Percentiles rank a stretch among this genome's conserved stretches.
Evolutionary conservation across 1,140 invertebrate genomes (phyloP).

Genomic region (Hylyphantes graminicola): DNA sequence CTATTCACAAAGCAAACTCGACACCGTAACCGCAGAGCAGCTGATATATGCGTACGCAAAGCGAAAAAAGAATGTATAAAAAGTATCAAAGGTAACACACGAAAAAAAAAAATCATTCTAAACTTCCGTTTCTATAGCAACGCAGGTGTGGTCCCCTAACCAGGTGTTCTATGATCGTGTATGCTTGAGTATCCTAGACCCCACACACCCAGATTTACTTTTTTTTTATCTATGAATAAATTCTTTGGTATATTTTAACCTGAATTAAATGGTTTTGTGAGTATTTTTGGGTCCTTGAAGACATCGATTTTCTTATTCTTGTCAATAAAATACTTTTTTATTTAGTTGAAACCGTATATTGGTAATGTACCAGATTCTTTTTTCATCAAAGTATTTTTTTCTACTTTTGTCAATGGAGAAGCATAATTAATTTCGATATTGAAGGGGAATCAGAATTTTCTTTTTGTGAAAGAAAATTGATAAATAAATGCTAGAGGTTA

Average conservation of each 20-base stretch:
- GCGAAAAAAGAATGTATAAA: constrained; percentile 24
- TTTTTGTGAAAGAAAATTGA: no score
- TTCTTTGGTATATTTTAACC: constrained; percentile 44
- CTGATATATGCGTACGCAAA: constrained; percentile 38
- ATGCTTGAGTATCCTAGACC: constrained; percentile 21
- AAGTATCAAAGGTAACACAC: constrained; percentile 15
- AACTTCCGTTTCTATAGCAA: constrained; percentile 50
- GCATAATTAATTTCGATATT: no score
- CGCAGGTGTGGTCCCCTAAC: constrained; percentile 54
- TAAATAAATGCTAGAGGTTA: no score
- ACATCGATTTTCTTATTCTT: no score
- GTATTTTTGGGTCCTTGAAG: not conserved
- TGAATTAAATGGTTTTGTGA: constrained; percentile 37
- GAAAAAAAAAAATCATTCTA: constrained; percentile 25
- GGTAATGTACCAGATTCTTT: no score
- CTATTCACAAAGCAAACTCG: not conserved
- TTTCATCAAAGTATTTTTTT: no score
- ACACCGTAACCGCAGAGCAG: constrained; percentile 38
- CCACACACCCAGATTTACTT: constrained; percentile 56
- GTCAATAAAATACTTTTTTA: no score
- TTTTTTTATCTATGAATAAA: constrained; percentile 20
- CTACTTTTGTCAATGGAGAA: no score
- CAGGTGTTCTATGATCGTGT: constrained; percentile 35
- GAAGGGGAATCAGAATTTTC: no score
- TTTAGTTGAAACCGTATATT: no score